These are phyloP conservation scores for Bombus soroeensis DNA, from an alignment of 1,140 invertebrate species.

Conservation along the genomic window DNA sequence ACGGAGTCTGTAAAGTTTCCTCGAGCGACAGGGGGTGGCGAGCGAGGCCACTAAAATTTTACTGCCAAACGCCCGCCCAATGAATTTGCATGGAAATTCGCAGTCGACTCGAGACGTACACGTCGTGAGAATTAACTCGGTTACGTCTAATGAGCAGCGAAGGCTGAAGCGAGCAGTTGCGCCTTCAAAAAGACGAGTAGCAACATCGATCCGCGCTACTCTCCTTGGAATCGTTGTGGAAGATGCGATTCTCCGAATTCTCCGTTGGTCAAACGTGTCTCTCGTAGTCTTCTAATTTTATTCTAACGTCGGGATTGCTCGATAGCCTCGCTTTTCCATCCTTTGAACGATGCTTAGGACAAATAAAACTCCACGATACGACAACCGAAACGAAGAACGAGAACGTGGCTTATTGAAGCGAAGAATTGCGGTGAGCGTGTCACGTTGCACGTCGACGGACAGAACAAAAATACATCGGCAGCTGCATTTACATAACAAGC, in stretches of 20 bases:
- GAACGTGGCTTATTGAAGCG: neutral
- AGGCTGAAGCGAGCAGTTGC: constrained; percentile 16
- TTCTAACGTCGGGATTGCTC: too few species aligned
- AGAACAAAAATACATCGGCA: constrained; percentile 35
- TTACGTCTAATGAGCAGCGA: constrained; percentile 67
- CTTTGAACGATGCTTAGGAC: too few species aligned
- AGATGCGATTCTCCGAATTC: too few species aligned
- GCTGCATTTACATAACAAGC: constrained; percentile 3
- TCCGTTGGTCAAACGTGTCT: too few species aligned
- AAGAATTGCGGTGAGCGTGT: neutral
- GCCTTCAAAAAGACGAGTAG: constrained; percentile 32
- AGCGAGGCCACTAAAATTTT: constrained; percentile 73
- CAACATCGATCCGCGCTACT: neutral
- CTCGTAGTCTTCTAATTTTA: too few species aligned
- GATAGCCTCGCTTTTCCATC: too few species aligned
- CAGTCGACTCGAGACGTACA: constrained; percentile 56
- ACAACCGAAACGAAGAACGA: neutral
- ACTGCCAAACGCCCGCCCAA: constrained; percentile 67
- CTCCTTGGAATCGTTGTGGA: too few species aligned
- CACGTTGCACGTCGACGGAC: constrained; percentile 6
- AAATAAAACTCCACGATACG: too few species aligned
- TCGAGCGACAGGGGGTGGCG: neutral
- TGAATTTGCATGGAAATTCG: constrained; percentile 76
- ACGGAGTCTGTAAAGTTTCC: constrained; percentile 71
- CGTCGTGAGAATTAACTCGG: constrained; percentile 67